phyloP scores from a whole-genome alignment of 2,797 vertebrate genomes.

The Tokudaia muenninki region DNA sequence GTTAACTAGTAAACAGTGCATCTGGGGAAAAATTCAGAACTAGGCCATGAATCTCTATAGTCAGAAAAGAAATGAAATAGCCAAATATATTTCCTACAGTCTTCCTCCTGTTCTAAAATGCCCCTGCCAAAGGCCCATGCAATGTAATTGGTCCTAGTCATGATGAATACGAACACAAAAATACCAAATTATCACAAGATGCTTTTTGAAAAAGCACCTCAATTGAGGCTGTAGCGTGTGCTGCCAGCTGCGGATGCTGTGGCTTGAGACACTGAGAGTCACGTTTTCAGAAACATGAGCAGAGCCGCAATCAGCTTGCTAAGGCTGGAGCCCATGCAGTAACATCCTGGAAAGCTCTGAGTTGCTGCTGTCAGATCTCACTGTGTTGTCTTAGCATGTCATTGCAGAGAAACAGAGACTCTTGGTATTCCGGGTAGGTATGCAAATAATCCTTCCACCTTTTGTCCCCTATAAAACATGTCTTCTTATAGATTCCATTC shows the following conservation, averaged over 20 bases:
- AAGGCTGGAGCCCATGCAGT: background rate
- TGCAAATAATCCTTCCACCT: background rate
- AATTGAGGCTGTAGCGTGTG: background rate
- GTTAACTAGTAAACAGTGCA: conserved; percentile 60
- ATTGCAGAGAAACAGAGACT: background rate
- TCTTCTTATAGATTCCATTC: background rate
- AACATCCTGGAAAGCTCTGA: background rate
- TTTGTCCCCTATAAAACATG: background rate
- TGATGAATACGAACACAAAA: conserved; percentile 58
- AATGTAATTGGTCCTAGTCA: background rate
- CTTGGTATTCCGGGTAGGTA: background rate
- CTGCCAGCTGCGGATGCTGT: background rate
- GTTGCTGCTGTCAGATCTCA: background rate
- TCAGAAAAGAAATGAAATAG: background rate
- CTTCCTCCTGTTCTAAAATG: conserved; percentile 56
- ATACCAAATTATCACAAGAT: conserved; percentile 18
- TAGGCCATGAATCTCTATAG: conserved; percentile 30
- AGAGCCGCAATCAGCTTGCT: background rate
- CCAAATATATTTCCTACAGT: conserved; percentile 26
- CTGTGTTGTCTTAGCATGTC: background rate
- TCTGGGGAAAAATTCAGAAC: conserved; percentile 62
- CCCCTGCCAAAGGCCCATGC: background rate
- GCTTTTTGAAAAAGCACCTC: background rate
- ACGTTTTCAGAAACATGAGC: background rate
- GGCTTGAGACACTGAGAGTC: background rate